A percentile compares a stretch with the other conserved stretches of the same genome.
These are phyloP conservation scores for Alsophila aescularia DNA, from an alignment of 2,888 invertebrate species.

Conservation along the genomic window DNA sequence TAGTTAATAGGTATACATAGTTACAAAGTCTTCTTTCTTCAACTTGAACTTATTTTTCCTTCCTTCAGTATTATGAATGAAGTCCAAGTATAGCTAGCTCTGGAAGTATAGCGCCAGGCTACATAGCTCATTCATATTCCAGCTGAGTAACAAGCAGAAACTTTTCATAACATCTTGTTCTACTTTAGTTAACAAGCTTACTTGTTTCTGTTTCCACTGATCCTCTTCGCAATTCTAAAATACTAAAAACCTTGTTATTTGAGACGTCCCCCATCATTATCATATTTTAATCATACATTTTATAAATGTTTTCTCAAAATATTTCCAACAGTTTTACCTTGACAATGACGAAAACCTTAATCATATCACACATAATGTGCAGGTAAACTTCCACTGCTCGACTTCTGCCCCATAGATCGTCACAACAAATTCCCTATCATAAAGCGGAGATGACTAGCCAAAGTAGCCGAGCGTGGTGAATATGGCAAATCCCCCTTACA, in stretches of 20 bases:
- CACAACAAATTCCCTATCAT: no score
- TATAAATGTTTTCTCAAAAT: no score
- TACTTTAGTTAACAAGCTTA: slow-evolving; percentile 23
- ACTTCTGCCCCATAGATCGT: no score
- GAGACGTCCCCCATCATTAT: not conserved
- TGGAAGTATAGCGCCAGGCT: not conserved
- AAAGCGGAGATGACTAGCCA: no score
- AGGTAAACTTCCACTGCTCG: no score
- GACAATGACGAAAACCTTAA: no score
- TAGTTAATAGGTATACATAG: not conserved
- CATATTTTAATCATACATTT: no score
- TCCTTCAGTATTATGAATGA: slow-evolving; percentile 4
- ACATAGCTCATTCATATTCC: slow-evolving; percentile 24
- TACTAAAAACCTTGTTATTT: not conserved
- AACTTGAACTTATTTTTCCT: not conserved
- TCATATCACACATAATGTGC: no score
- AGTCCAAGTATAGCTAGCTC: slow-evolving; percentile 4
- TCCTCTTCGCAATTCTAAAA: slow-evolving; percentile 6
- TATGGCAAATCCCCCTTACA: no score
- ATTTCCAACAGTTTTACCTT: no score
- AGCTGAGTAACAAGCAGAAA: slow-evolving; percentile 9
- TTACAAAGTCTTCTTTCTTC: no score
- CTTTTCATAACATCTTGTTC: slow-evolving; percentile 26
- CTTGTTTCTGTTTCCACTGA: slow-evolving; percentile 11
- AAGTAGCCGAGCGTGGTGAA: no score